These are phyloP conservation scores for Scrobipalpa costella DNA, from an alignment of 2,888 invertebrate genomes.

Conservation along the genomic window DNA sequence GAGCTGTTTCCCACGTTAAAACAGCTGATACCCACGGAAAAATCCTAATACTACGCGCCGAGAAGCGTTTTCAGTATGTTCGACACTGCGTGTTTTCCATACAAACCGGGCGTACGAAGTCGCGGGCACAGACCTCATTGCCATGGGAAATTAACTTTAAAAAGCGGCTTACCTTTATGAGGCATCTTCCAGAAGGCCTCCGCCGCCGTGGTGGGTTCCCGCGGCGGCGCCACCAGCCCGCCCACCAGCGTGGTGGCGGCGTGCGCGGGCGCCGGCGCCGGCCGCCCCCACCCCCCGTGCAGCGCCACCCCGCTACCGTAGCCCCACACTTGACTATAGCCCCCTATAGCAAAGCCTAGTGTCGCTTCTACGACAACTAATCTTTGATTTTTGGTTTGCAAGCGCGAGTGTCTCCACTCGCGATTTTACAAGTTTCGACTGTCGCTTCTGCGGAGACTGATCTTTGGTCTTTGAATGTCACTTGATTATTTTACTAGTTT, in stretches of 20 bases:
- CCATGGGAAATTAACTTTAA: neutral
- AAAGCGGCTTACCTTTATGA: constrained; percentile 85
- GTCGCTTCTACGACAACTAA: constrained; percentile 16
- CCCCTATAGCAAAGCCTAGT: constrained; percentile 27
- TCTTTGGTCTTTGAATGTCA: neutral
- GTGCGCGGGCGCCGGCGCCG: constrained; percentile 81
- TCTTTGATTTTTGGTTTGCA: constrained; percentile 19
- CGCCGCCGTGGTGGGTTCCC: constrained; percentile 86
- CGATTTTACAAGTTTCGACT: neutral
- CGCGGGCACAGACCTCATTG: no score
- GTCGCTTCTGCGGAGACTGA: neutral
- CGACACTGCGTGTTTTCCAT: no score
- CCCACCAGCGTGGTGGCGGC: constrained; percentile 83
- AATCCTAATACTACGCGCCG: no score
- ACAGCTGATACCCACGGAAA: no score
- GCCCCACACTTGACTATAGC: constrained; percentile 45
- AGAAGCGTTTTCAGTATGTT: no score
- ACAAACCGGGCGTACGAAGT: no score
- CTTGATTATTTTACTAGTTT: neutral
- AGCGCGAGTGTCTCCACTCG: constrained; percentile 3
- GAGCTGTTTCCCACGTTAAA: no score
- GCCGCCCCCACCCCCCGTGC: constrained; percentile 83
- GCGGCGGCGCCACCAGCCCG: constrained; percentile 85
- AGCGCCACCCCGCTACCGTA: constrained; percentile 72
- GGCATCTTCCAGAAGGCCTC: constrained; percentile 94